Evolutionary conservation across 2,888 invertebrate species (phyloP).

Genomic region (Cheilosia vulpina): DNA sequence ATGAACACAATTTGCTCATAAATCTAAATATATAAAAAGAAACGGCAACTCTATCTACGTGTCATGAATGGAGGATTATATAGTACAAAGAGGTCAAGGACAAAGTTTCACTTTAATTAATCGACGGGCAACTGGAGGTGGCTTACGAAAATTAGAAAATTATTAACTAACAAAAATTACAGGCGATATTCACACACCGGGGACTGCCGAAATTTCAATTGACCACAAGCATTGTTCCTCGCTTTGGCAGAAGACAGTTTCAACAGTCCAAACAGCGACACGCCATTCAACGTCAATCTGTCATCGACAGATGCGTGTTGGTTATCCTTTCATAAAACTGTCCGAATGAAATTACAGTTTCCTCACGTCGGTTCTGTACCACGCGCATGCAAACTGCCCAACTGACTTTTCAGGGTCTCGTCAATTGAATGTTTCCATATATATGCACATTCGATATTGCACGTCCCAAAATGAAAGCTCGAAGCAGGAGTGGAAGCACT

Average conservation of each 20-base stretch:
- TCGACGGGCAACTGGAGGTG: no score
- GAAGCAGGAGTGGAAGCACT: neutral
- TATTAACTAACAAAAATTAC: neutral
- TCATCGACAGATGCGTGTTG: neutral
- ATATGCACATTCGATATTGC: neutral
- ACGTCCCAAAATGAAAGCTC: neutral
- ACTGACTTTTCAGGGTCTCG: neutral
- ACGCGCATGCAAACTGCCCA: neutral
- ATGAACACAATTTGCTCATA: no score
- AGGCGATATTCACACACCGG: neutral
- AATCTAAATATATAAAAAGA: no score
- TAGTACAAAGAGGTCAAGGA: no score
- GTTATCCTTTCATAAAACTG: constrained; percentile 9
- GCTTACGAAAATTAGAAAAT: no score
- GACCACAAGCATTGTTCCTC: neutral
- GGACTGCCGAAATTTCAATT: neutral
- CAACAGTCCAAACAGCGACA: constrained; percentile 28
- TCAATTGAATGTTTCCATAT: constrained; percentile 19
- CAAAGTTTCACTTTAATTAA: no score
- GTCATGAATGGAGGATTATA: no score
- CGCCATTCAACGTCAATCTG: constrained; percentile 30
- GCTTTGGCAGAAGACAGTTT: neutral
- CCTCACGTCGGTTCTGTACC: neutral
- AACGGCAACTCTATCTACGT: no score
- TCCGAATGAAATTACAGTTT: constrained; percentile 21